Evolutionary conservation across 2,797 vertebrate species (phyloP).

Genomic region (Pantherophis alleghaniensis): DNA sequence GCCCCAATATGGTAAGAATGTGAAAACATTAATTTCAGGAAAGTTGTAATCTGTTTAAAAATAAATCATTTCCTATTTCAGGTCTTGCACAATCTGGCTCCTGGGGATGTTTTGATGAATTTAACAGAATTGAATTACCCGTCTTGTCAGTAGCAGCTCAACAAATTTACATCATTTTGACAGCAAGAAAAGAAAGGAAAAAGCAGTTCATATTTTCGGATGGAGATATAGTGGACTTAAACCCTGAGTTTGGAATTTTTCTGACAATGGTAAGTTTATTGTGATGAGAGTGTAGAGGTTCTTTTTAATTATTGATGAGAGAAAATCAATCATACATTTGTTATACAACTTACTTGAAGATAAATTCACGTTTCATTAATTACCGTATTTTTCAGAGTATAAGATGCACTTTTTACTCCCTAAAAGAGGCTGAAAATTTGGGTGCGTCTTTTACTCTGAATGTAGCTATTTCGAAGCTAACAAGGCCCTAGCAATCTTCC

Average conservation of each 20-base stretch:
- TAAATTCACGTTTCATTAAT: slow-evolving; percentile 8
- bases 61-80: slow-evolving; percentile 41
- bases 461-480: too few species aligned
- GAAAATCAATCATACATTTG: slow-evolving; percentile 8
- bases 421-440: too few species aligned
- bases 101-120: slow-evolving; percentile 86
- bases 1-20: background rate
- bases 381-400: background rate
- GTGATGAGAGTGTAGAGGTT: background rate
- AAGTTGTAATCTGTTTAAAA: slow-evolving; percentile 8
- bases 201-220: slow-evolving; percentile 77
- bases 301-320: slow-evolving; percentile 14
- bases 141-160: slow-evolving; percentile 87
- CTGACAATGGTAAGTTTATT: slow-evolving; percentile 80
- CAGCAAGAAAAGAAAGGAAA: slow-evolving; percentile 76
- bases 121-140: slow-evolving; percentile 80
- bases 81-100: slow-evolving; percentile 76
- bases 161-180: slow-evolving; percentile 78
- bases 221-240: slow-evolving; percentile 82
- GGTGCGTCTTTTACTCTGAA: too few species aligned
- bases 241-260: slow-evolving; percentile 87
- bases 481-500: too few species aligned
- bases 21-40: background rate
- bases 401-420: too few species aligned
- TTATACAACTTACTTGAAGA: slow-evolving; percentile 26